These are phyloP conservation scores for Leptopilina clavipes DNA, from an alignment of 1,140 invertebrate species.

Conservation along the genomic window DNA sequence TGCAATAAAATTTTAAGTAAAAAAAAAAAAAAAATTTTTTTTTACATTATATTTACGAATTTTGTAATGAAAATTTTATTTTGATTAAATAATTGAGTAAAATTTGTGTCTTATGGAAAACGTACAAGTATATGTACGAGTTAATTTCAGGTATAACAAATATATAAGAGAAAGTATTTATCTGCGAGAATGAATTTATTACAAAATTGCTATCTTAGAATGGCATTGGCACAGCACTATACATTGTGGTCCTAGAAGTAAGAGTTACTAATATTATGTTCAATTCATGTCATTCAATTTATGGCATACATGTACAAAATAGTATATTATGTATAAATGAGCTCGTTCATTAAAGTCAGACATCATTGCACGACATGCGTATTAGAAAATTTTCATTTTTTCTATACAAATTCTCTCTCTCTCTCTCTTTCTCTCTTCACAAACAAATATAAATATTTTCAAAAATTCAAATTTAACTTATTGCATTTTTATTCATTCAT, in stretches of 20 bases:
- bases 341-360: neutral
- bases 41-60: no score
- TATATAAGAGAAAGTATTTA: slow-evolving; percentile 30
- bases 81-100: neutral
- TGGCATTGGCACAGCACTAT: slow-evolving; percentile 59
- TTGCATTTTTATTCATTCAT: no score
- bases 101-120: neutral
- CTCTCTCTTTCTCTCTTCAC: neutral
- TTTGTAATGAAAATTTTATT: no score
- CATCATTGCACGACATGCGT: neutral
- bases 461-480: no score
- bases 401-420: neutral
- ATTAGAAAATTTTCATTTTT: neutral
- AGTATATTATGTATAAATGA: neutral
- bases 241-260: slow-evolving; percentile 42
- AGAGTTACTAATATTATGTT: slow-evolving; percentile 61
- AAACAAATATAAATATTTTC: no score
- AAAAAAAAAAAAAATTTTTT: no score
- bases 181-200: slow-evolving; percentile 67
- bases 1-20: no score
- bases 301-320: slow-evolving; percentile 5
- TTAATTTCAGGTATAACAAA: neutral
- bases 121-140: neutral
- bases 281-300: slow-evolving; percentile 51
- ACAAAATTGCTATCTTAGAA: slow-evolving; percentile 62